phyloP scores from a whole-genome alignment of 2,113 vertebrate genomes.

The Muscicapa adusta region DNA sequence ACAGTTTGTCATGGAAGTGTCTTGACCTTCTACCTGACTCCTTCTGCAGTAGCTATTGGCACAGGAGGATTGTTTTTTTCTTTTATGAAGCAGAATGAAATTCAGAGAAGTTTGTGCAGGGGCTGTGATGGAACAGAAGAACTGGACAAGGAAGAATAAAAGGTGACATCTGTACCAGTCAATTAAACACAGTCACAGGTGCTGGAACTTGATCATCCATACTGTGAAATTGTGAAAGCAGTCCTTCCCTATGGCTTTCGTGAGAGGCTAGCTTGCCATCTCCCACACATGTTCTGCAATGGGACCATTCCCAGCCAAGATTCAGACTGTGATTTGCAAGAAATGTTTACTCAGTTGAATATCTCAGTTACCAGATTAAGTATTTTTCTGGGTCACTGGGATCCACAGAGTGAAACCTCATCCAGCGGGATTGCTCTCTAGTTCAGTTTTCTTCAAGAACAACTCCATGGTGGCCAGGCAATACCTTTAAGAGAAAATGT shows the following conservation, averaged over 20 bases:
- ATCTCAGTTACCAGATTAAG: neutral
- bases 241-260: neutral
- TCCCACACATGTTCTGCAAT: neutral
- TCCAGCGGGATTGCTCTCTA: neutral
- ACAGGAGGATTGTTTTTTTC: neutral
- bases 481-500: neutral
- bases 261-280: neutral
- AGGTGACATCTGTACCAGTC: neutral
- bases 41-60: neutral
- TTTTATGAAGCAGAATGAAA: neutral
- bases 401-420: neutral
- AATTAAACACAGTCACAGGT: neutral
- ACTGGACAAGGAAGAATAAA: neutral
- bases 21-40: conserved; percentile 10
- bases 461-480: neutral
- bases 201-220: neutral
- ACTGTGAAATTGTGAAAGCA: neutral
- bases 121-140: neutral
- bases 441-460: neutral
- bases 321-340: neutral
- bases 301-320: neutral
- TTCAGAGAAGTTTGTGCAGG: neutral
- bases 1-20: neutral
- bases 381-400: neutral
- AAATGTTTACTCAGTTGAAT: neutral